A percentile compares a stretch with the other conserved stretches of the same genome.
Conservation (phyloP, 2,113 vertebrate species). For the Actenoides hombroni region DNA sequence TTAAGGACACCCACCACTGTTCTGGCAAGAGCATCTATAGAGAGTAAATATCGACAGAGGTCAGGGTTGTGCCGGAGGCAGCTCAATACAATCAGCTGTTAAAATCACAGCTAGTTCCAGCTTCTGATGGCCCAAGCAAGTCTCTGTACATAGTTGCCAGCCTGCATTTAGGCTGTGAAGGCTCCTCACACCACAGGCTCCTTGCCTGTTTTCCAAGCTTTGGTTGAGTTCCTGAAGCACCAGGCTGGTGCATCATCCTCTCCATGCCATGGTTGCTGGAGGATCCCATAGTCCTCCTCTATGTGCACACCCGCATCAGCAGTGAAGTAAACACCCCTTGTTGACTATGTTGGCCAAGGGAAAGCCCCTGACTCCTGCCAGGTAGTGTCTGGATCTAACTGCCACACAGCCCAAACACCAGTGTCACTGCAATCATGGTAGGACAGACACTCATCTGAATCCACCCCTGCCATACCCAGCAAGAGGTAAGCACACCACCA, state of each 20-base stretch:
- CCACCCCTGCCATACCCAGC: neutral
- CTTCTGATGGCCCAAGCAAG: neutral
- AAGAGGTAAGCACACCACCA: neutral
- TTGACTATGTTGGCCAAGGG: rapidly evolving
- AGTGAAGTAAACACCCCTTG: neutral
- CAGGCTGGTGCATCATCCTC: neutral
- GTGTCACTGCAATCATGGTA: rapidly evolving
- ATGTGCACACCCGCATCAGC: neutral
- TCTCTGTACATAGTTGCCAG: neutral
- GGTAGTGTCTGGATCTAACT: too few relatives aligned
- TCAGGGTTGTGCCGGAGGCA: neutral
- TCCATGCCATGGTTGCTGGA: neutral
- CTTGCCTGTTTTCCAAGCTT: neutral
- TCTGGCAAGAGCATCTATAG: neutral
- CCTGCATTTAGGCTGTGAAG: neutral
- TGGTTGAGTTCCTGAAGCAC: rapidly evolving
- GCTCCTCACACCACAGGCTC: neutral
- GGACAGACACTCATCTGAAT: neutral
- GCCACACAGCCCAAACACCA: too few relatives aligned
- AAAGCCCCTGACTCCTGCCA: neutral
- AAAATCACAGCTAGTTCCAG: neutral
- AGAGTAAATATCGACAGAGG: neutral
- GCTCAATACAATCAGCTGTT: neutral
- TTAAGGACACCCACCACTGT: neutral
- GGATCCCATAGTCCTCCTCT: neutral